Percentiles rank a stretch among this genome's conserved stretches.
phyloP scores from a whole-genome alignment of 2,113 vertebrate genomes.

The Lycaon pictus region DNA sequence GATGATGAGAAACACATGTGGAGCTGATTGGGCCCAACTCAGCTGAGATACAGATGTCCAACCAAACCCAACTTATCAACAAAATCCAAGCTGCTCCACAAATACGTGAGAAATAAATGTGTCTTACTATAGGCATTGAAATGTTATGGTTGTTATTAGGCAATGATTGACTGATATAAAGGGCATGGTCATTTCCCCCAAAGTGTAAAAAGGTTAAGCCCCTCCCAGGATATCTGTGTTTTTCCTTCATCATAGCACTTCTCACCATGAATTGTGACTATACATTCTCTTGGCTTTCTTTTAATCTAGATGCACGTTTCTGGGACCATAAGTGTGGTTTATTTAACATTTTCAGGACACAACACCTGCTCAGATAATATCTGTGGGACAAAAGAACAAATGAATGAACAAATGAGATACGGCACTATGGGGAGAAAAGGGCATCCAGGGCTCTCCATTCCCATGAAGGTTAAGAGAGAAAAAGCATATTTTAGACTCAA shows the following conservation, averaged over 20 bases:
- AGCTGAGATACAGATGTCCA: neutral
- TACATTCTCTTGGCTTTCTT: neutral
- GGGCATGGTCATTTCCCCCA: neutral
- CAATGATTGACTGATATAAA: neutral
- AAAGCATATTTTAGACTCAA: neutral
- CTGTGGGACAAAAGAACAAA: neutral
- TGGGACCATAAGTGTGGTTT: neutral
- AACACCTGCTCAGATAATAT: neutral
- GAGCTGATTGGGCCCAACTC: neutral
- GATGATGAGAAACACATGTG: neutral
- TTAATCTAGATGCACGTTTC: neutral
- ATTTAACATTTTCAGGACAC: neutral
- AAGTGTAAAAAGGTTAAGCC: neutral
- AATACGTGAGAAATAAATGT: neutral
- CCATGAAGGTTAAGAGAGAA: neutral
- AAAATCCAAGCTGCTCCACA: neutral
- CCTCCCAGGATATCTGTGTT: neutral
- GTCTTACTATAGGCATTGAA: neutral
- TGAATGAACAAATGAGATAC: neutral
- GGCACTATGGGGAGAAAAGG: neutral
- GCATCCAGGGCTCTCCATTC: neutral
- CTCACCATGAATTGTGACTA: neutral
- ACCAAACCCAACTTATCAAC: neutral
- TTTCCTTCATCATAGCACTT: neutral
- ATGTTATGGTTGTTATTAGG: neutral